Evolutionary conservation across 1,140 invertebrate genomes (phyloP).

Genomic region (Macrosteles quadrilineatus): DNA sequence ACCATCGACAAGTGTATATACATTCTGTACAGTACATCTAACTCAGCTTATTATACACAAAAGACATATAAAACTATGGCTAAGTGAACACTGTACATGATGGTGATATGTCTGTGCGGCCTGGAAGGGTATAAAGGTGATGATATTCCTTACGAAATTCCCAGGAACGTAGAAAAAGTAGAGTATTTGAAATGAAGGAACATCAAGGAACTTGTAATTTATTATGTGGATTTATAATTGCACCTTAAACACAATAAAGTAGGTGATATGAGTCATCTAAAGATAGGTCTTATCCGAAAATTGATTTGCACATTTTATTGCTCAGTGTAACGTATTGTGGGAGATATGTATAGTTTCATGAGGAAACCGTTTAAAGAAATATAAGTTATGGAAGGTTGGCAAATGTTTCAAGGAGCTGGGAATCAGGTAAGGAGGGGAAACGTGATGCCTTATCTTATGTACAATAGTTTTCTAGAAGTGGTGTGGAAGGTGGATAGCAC

Average conservation of each 20-base stretch:
- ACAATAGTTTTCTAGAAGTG: not conserved
- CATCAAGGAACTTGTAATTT: too few species aligned
- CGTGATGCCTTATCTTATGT: not conserved
- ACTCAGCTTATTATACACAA: slow-evolving; percentile 10
- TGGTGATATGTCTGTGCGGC: slow-evolving; percentile 11
- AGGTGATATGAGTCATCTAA: too few species aligned
- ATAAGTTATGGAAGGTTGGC: too few species aligned
- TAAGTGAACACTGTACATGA: slow-evolving; percentile 15
- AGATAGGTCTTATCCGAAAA: too few species aligned
- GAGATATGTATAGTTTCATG: too few species aligned
- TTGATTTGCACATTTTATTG: too few species aligned
- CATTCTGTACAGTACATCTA: slow-evolving; percentile 10
- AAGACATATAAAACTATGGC: slow-evolving; percentile 13
- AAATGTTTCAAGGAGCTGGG: not conserved
- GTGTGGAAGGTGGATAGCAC: not conserved
- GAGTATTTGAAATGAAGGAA: too few species aligned
- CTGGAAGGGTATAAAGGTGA: not conserved
- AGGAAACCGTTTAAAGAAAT: too few species aligned
- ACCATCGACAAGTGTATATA: slow-evolving; percentile 25
- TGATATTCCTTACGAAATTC: slow-evolving; percentile 4
- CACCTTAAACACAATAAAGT: too few species aligned
- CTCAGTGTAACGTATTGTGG: too few species aligned
- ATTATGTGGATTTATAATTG: too few species aligned
- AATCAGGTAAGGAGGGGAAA: not conserved
- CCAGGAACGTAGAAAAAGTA: too few species aligned